Evolutionary conservation across 2,888 invertebrate genomes (phyloP).

Genomic region (Chironomus tentans): DNA sequence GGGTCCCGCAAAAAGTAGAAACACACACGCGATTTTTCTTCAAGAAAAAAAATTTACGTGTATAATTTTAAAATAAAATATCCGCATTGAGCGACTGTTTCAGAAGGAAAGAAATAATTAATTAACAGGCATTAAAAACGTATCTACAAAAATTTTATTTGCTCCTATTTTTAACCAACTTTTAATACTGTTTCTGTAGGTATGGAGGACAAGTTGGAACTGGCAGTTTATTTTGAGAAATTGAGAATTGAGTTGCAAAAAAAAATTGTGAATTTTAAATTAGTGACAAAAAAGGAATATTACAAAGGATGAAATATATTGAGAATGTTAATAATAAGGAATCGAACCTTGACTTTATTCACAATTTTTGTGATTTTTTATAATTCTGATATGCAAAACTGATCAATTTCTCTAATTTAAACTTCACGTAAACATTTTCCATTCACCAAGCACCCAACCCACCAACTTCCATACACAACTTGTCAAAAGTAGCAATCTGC

Average conservation of each 20-base stretch:
- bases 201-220: not conserved
- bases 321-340: no score
- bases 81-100: not conserved
- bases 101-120: conserved; percentile 24
- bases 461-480: no score
- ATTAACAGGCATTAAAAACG: conserved; percentile 15
- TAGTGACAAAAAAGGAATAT: no score
- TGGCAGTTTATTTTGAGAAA: not conserved
- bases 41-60: not conserved
- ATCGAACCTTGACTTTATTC: no score
- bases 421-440: no score
- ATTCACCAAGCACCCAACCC: no score
- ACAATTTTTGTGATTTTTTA: no score
- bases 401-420: no score
- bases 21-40: conserved; percentile 16
- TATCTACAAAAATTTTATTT: not conserved
- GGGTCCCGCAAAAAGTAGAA: conserved; percentile 15
- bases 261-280: no score
- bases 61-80: not conserved
- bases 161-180: not conserved
- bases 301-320: no score
- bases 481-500: not conserved
- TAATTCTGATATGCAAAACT: no score
- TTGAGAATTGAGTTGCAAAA: no score
- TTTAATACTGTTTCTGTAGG: not conserved